A percentile compares a stretch with the other conserved stretches of the same genome.
phyloP scores from a whole-genome alignment of 2,888 invertebrate genomes.

The Cactoblastis cactorum region DNA sequence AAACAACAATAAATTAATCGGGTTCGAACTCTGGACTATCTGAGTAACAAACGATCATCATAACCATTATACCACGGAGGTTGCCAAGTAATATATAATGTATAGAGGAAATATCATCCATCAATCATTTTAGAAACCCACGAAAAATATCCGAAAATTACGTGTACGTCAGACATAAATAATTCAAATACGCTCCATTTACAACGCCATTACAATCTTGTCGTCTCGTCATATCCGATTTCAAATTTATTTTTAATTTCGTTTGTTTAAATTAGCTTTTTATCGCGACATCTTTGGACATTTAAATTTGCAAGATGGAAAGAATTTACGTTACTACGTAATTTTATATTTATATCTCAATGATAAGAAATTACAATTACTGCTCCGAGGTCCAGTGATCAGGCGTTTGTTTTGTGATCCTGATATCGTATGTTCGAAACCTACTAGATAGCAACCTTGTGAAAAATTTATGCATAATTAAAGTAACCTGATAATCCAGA shows the following conservation, averaged over 20 bases:
- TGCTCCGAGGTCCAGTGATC: too few species aligned
- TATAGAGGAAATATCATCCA: neutral
- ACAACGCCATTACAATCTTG: conserved; percentile 3
- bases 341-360: too few species aligned
- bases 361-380: too few species aligned
- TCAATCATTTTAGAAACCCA: neutral
- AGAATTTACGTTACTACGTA: too few species aligned
- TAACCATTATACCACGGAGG: neutral
- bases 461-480: too few species aligned
- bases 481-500: too few species aligned
- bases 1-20: too few species aligned
- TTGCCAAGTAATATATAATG: neutral
- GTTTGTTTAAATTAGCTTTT: conserved; percentile 7
- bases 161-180: neutral
- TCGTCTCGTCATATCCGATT: neutral
- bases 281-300: neutral
- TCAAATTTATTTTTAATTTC: neutral
- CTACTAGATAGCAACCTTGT: too few species aligned
- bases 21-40: too few species aligned
- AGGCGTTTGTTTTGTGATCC: too few species aligned
- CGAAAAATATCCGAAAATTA: neutral
- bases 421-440: too few species aligned
- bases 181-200: conserved; percentile 1
- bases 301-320: neutral
- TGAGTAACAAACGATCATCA: too few species aligned